These are phyloP conservation scores for Ctenoplectra terminalis DNA, from an alignment of 1,140 invertebrate genomes.

Conservation along the genomic window DNA sequence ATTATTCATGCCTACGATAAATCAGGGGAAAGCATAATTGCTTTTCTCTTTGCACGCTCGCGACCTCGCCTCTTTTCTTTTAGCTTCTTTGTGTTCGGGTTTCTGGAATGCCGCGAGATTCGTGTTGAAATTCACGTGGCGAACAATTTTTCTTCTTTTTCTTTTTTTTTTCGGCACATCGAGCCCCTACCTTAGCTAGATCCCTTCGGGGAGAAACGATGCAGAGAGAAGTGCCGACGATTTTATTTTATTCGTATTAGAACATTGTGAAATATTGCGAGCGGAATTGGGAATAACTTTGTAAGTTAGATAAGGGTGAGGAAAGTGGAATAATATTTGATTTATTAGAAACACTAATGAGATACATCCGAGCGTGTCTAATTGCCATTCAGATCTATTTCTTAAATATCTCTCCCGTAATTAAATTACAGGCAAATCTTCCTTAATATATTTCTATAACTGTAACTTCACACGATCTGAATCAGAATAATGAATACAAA, in stretches of 20 bases:
- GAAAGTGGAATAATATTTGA: too few relatives aligned
- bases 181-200: too few relatives aligned
- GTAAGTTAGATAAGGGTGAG: neutral
- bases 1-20: constrained; percentile 81
- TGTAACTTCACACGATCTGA: too few relatives aligned
- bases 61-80: constrained; percentile 21
- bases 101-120: neutral
- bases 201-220: too few relatives aligned
- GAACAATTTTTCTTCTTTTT: constrained; percentile 16
- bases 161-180: too few relatives aligned
- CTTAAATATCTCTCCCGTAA: too few relatives aligned
- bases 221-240: neutral
- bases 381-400: too few relatives aligned
- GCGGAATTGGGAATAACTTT: neutral
- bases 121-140: constrained; percentile 13
- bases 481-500: too few relatives aligned
- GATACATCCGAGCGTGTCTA: too few relatives aligned
- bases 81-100: neutral
- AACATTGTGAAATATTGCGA: neutral
- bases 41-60: constrained; percentile 68
- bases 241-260: neutral
- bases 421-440: too few relatives aligned
- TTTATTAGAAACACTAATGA: too few relatives aligned
- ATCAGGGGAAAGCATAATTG: constrained; percentile 80
- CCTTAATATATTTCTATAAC: too few relatives aligned